Base-by-base conservation (phyloP, 2,888 invertebrate species). In the Diarsia dahlii region DNA sequence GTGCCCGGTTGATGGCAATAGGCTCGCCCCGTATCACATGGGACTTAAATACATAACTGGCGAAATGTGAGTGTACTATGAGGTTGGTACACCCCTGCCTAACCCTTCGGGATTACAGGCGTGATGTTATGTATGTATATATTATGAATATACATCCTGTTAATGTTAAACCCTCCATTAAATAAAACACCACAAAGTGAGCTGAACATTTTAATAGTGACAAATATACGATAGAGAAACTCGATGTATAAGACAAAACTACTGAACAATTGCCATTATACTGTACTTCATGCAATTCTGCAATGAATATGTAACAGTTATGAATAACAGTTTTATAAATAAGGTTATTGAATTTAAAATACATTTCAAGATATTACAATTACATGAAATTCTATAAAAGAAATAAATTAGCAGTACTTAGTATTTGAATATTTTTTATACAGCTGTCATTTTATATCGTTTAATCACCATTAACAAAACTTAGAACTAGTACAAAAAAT, bases 191-290 rank as follows among this genome's bases (percentile, higher is more conserved):
- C 52, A 20, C 39, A 28, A 64, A 45, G 76, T 89, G 85, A 88
- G 85, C 88, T 89, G 86, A 88, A 88, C 76, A 74, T 87, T 91
- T 91, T 92, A 92, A 88, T 92, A 88, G 85, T 89, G 88, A 88
- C 86, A 80, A 89, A 90, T 88, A 91, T 88, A 89, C 84, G 88
- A 89, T 88, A 86, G 73, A 84, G 86, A 87, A 88, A 74, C 80
- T 82, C 78, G 76, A 84, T 71, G 79, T 73, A n/a, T n/a, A 56
- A 75, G 69, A 81, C 78, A 76, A 76, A 75, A 76, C 63, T 46
- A 67, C 52, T 79, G 50, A 80, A 76, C 20, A 48, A 56, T 63
- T 48, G 52, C 20, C 15, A 46, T 64, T 64, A 72, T 50, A 23
- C 68, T 46, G 64, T 80, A 75, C 34, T 34, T 20, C 10, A 54